Evolutionary conservation across 2,797 vertebrate species (phyloP).

Genomic region (Clarias laeviceps): DNA sequence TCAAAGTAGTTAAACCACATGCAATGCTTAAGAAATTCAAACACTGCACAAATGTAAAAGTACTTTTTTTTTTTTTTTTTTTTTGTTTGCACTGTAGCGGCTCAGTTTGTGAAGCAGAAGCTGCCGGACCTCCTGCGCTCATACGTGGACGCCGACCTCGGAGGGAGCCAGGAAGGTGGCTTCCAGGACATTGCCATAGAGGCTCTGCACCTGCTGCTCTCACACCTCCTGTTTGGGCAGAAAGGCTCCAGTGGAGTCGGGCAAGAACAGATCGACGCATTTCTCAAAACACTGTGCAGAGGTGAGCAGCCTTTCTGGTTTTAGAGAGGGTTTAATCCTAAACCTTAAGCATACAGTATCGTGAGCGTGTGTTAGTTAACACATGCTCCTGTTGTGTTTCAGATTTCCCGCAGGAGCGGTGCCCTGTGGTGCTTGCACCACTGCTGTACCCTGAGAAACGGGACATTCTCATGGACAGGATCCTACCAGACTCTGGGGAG

Average conservation of each 20-base stretch:
- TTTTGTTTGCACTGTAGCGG: conserved; percentile 73
- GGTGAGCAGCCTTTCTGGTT: conserved; percentile 68
- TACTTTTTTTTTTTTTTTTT: not conserved
- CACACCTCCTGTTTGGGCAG: conserved; percentile 98
- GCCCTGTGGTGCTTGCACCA: conserved; percentile 99
- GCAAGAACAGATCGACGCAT: conserved; percentile 98
- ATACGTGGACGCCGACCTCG: conserved; percentile 98
- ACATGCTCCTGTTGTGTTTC: conserved; percentile 19
- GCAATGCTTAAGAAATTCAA: not conserved
- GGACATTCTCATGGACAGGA: conserved; percentile 99
- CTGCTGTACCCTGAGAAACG: conserved; percentile 99
- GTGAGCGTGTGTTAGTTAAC: not conserved
- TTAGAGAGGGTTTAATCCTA: not conserved
- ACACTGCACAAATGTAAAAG: not conserved
- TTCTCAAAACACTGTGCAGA: conserved; percentile 99
- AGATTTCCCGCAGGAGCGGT: conserved; percentile 99
- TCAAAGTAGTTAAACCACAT: not conserved
- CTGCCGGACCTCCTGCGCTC: conserved; percentile 98
- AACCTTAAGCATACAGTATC: not conserved
- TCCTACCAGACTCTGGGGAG: conserved; percentile 99
- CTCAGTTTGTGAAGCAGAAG: conserved; percentile 98
- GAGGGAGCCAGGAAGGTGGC: conserved; percentile 99
- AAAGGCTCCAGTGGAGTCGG: conserved; percentile 98
- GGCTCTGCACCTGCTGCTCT: conserved; percentile 99
- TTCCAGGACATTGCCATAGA: conserved; percentile 99